phyloP scores from a whole-genome alignment of 37 sponge, comb jelly and placozoan species.

The Haliclona indistincta region DNA sequence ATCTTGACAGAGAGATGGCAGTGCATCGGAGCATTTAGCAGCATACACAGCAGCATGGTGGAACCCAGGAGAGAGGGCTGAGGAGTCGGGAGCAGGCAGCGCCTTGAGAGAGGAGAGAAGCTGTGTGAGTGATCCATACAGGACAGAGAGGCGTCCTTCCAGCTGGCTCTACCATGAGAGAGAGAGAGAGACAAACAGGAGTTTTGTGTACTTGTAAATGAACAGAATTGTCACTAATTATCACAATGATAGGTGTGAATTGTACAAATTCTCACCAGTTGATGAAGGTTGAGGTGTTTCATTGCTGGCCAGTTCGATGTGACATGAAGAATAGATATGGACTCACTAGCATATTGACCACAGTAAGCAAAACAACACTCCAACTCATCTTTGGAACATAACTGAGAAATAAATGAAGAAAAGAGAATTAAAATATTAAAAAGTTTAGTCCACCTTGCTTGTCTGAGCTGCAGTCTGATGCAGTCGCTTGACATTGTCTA shows the following conservation, averaged over 20 bases:
- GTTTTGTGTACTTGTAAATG: too few relatives aligned
- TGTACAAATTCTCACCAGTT: slow-evolving; percentile 36
- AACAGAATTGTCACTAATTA: background rate
- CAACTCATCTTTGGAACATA: too few relatives aligned
- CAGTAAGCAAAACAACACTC: too few relatives aligned
- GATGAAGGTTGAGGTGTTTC: slow-evolving; percentile 44
- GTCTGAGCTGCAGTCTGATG: too few relatives aligned
- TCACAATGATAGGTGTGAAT: background rate
- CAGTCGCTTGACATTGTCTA: too few relatives aligned
- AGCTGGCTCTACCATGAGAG: slow-evolving; percentile 28
- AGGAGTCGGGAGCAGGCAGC: background rate
- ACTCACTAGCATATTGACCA: too few relatives aligned
- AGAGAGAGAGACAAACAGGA: too few relatives aligned
- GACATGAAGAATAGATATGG: too few relatives aligned
- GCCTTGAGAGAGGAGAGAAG: slow-evolving; percentile 26
- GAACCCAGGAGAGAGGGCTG: background rate
- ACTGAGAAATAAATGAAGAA: too few relatives aligned
- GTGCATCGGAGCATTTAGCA: background rate
- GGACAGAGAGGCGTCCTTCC: slow-evolving; percentile 44
- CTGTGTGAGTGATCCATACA: slow-evolving; percentile 33
- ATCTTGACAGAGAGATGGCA: slow-evolving; percentile 16
- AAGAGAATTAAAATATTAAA: too few relatives aligned
- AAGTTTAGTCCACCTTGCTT: too few relatives aligned
- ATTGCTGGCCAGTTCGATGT: too few relatives aligned
- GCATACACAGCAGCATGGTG: background rate